phyloP scores from a whole-genome alignment of 2,888 invertebrate species.

The Tetheella fluctuosa region DNA sequence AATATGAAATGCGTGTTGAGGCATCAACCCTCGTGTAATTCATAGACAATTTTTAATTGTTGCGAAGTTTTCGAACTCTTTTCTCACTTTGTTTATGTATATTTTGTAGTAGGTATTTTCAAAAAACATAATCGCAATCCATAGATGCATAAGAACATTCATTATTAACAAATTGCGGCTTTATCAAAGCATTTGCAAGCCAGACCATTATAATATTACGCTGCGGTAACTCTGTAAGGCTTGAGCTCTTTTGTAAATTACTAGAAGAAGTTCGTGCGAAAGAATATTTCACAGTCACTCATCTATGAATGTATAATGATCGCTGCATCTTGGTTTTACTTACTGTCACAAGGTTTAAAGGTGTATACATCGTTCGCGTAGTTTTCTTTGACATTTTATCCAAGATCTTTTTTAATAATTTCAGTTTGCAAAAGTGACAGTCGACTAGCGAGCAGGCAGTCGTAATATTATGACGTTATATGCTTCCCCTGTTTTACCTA shows the following conservation, averaged over 20 bases:
- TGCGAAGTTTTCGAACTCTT: neutral
- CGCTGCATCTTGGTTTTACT: conserved; percentile 38
- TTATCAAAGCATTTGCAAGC: conserved; percentile 45
- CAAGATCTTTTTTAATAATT: neutral
- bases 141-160: no score
- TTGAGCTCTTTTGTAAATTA: conserved; percentile 67
- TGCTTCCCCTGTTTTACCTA: no score
- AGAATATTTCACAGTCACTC: conserved; percentile 71
- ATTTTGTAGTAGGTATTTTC: no score
- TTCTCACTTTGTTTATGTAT: neutral
- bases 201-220: conserved; percentile 78
- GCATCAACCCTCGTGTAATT: neutral
- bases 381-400: neutral
- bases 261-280: conserved; percentile 59
- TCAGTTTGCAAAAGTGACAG: no score
- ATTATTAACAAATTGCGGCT: conserved; percentile 8
- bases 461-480: no score
- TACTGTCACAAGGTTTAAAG: conserved; percentile 18
- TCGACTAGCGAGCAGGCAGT: no score
- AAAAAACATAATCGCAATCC: no score
- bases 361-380: neutral
- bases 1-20: conserved; percentile 5
- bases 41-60: neutral
- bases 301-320: conserved; percentile 81
- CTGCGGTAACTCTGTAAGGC: conserved; percentile 65